Conservation (phyloP, 2,888 invertebrate species). For the Teinopalpus imperialis region DNA sequence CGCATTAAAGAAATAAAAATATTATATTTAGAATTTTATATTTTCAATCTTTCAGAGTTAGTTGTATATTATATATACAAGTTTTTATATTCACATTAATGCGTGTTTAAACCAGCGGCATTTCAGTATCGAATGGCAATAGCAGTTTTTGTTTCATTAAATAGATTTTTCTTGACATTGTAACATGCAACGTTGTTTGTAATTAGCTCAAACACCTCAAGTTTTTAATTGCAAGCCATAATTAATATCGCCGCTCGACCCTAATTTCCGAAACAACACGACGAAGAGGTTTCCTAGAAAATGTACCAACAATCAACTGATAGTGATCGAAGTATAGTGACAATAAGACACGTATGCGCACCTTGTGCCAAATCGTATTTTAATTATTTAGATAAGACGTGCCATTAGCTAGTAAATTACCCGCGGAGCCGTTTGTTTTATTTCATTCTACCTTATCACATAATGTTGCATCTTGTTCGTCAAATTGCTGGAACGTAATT, state of each 20-base stretch:
- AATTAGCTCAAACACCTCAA: constrained; percentile 1
- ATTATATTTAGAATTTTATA: too few species aligned
- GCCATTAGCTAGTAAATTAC: constrained; percentile 76
- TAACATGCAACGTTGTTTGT: constrained; percentile 7
- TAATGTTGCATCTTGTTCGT: constrained; percentile 67
- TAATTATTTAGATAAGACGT: constrained; percentile 73
- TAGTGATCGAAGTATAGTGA: constrained; percentile 61
- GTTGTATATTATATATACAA: too few species aligned
- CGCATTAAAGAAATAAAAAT: too few species aligned
- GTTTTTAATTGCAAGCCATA: constrained; percentile 23
- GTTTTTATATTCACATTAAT: too few species aligned
- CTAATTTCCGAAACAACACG: constrained; percentile 39
- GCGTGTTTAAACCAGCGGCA: too few species aligned
- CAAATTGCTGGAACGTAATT: constrained; percentile 58
- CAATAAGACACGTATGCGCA: constrained; percentile 47
- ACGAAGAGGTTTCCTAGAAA: constrained; percentile 42
- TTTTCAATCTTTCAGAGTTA: too few species aligned
- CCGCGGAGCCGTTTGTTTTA: constrained; percentile 65
- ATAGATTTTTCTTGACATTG: neutral
- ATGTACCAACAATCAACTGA: constrained; percentile 49
- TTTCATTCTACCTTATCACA: constrained; percentile 69
- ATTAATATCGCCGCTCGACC: constrained; percentile 41
- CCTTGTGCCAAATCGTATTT: constrained; percentile 76
- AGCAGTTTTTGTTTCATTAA: neutral
- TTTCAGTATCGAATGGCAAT: constrained; percentile 4